Percentiles rank a stretch among this genome's conserved stretches.
These are phyloP conservation scores for Dermatemys mawii DNA, from an alignment of 2,113 vertebrate species.

Conservation along the genomic window DNA sequence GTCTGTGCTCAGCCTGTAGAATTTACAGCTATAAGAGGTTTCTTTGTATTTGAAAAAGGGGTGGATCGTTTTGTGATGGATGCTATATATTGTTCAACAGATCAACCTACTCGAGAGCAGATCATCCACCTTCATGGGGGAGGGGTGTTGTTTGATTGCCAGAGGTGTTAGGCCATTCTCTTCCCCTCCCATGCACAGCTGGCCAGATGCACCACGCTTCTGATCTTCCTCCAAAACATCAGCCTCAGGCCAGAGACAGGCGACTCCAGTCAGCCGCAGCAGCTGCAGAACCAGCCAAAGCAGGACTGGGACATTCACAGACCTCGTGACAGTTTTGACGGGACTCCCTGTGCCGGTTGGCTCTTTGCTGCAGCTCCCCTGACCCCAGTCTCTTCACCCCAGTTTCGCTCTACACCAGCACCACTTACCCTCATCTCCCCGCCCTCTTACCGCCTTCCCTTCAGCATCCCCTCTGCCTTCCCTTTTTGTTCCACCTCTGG, in stretches of 20 bases:
- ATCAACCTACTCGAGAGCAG: background rate
- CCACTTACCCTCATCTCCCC: too few relatives aligned
- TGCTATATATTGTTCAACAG: too few relatives aligned
- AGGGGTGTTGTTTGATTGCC: background rate
- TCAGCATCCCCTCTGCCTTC: too few relatives aligned
- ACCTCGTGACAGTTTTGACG: too few relatives aligned
- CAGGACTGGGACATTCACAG: too few relatives aligned
- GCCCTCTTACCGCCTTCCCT: too few relatives aligned
- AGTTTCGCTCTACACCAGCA: too few relatives aligned
- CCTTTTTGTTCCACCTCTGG: too few relatives aligned
- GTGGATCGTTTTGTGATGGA: background rate
- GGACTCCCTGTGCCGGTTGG: rapidly evolving
- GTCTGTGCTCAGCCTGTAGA: background rate
- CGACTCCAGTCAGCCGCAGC: too few relatives aligned
- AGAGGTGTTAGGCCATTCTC: rapidly evolving
- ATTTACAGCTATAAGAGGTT: background rate
- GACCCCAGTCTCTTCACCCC: too few relatives aligned
- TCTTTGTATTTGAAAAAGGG: background rate
- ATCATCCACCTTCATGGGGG: too few relatives aligned
- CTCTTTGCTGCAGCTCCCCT: background rate
- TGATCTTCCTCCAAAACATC: rapidly evolving
- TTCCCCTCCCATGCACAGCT: rapidly evolving
- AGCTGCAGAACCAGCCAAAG: too few relatives aligned
- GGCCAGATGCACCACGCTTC: rapidly evolving
- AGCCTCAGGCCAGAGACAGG: background rate